Conservation (phyloP, 2,113 vertebrate species). For the Meles meles region DNA sequence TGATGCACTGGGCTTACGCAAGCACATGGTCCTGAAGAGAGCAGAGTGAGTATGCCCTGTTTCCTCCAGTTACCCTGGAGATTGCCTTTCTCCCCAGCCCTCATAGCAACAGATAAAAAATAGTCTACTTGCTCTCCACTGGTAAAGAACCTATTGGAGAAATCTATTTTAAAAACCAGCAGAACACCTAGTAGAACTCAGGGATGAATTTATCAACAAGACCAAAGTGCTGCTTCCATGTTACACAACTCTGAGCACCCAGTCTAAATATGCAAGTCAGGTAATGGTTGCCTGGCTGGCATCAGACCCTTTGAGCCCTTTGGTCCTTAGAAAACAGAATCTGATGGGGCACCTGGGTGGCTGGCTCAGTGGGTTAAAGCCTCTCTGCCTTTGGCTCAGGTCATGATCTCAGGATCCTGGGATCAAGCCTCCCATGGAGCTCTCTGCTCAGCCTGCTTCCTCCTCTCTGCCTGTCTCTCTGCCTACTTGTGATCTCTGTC, state of each 20-base stretch:
- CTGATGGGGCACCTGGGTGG: neutral
- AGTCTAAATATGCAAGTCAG: neutral
- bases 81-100: neutral
- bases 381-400: too few species aligned
- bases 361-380: too few species aligned
- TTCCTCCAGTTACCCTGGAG: neutral
- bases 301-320: neutral
- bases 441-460: too few species aligned
- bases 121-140: neutral
- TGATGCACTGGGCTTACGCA: neutral
- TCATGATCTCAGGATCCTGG: too few species aligned
- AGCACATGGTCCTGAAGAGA: neutral
- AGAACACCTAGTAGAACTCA: neutral
- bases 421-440: too few species aligned
- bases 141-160: neutral
- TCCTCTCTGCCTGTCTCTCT: too few species aligned
- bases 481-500: too few species aligned
- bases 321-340: neutral
- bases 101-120: neutral
- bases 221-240: neutral
- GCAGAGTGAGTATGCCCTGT: too few species aligned
- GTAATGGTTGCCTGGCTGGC: neutral
- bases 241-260: neutral
- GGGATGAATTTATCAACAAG: neutral
- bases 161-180: neutral